Percentiles rank a stretch among this genome's conserved stretches.
Evolutionary conservation across 2,797 vertebrate genomes (phyloP).

Genomic region (Melopsittacus undulatus): DNA sequence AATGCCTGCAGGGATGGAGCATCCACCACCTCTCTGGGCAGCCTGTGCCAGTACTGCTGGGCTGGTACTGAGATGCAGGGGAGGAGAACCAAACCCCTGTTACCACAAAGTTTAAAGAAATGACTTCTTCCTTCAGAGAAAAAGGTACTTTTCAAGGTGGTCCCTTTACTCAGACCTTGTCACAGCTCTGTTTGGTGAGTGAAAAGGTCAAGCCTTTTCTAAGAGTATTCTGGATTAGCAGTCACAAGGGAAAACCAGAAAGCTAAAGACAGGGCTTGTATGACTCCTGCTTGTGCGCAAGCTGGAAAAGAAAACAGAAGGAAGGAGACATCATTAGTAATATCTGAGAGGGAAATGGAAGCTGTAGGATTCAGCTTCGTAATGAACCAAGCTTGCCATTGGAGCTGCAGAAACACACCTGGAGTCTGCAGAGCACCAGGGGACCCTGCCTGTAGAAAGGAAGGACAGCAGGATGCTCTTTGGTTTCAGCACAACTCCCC

Average conservation of each 20-base stretch:
- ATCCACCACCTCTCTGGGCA: background rate
- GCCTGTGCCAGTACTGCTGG: background rate
- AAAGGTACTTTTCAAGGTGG: background rate
- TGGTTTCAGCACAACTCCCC: background rate
- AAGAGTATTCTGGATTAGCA: background rate
- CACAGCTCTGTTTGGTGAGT: background rate
- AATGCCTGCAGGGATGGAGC: background rate
- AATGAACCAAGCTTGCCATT: background rate
- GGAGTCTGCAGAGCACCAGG: rapidly evolving
- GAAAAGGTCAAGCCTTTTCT: background rate
- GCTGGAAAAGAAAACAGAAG: background rate
- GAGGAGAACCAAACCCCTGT: background rate
- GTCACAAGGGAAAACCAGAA: background rate
- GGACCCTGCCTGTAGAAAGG: rapidly evolving
- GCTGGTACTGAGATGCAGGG: background rate
- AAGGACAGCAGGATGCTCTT: background rate
- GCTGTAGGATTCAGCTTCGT: background rate
- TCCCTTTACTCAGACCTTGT: background rate
- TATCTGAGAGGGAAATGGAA: background rate
- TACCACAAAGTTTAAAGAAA: background rate
- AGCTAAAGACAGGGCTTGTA: background rate
- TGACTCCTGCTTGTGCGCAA: background rate
- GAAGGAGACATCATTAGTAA: background rate
- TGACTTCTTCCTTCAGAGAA: background rate
- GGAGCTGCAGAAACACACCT: background rate